phyloP scores from a whole-genome alignment of 1,140 invertebrate genomes.

The Pararge aegeria region DNA sequence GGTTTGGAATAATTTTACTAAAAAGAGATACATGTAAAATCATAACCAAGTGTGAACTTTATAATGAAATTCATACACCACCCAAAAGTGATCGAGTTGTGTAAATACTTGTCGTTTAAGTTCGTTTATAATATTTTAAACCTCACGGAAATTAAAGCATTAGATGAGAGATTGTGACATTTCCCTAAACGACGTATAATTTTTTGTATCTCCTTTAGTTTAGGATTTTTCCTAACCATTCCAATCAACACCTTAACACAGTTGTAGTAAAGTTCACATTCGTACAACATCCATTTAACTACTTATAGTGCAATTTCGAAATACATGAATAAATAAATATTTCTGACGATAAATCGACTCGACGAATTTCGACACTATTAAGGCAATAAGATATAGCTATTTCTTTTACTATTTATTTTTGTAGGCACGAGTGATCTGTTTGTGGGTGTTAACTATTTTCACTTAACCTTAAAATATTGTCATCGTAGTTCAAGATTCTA shows the following conservation, averaged over 20 bases:
- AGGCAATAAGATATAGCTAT: conserved; percentile 19
- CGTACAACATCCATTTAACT: conserved; percentile 34
- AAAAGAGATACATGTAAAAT: too few relatives aligned
- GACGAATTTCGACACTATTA: conserved; percentile 20
- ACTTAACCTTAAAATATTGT: conserved; percentile 30
- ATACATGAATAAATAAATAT: conserved; percentile 32
- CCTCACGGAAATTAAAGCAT: too few relatives aligned
- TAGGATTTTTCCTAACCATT: too few relatives aligned
- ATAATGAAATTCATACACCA: too few relatives aligned
- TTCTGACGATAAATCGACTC: conserved; percentile 26
- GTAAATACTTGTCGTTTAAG: too few relatives aligned
- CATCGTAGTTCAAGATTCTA: conserved; percentile 19
- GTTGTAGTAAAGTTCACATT: conserved; percentile 30
- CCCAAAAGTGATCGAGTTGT: too few relatives aligned
- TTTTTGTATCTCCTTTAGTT: too few relatives aligned
- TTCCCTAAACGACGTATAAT: too few relatives aligned
- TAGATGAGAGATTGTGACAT: too few relatives aligned
- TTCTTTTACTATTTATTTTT: conserved; percentile 8
- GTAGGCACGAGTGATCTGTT: conserved; percentile 22
- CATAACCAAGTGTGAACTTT: not conserved
- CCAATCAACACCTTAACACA: not conserved
- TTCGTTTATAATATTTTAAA: too few relatives aligned
- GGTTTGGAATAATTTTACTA: too few relatives aligned
- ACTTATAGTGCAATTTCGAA: conserved; percentile 31
- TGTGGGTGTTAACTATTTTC: not conserved